A percentile compares a stretch with the other conserved stretches of the same genome.
Conservation (phyloP, 2,113 vertebrate genomes). For the Guaruba guarouba region DNA sequence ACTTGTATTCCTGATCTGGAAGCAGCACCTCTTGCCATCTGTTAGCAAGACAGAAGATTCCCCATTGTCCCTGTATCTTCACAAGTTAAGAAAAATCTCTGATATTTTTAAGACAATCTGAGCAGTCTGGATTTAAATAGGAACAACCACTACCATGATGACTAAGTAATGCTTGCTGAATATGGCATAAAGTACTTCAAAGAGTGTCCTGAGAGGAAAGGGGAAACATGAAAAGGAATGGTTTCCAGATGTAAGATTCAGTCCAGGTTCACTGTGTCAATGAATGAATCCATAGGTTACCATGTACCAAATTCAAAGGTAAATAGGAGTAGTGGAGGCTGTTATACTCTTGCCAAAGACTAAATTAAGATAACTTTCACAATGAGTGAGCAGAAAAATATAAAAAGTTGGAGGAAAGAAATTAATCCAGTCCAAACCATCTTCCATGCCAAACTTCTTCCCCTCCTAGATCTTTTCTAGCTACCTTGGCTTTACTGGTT, state of each 20-base stretch:
- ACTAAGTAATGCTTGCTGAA: background rate
- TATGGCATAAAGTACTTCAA: background rate
- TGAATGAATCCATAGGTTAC: background rate
- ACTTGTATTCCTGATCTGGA: background rate
- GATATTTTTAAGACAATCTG: background rate
- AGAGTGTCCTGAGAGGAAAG: background rate
- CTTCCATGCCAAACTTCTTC: background rate
- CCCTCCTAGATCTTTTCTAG: background rate
- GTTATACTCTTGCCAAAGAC: background rate
- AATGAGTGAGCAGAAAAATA: background rate
- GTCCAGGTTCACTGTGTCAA: background rate
- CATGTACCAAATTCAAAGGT: background rate
- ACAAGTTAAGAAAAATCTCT: background rate
- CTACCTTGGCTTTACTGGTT: background rate
- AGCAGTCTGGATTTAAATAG: background rate
- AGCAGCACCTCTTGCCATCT: background rate
- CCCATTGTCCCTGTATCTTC: background rate
- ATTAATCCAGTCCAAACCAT: background rate
- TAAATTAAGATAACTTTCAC: background rate
- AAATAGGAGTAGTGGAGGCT: background rate
- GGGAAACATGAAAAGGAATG: background rate
- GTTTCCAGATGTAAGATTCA: background rate
- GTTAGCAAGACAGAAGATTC: background rate
- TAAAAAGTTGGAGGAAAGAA: background rate
- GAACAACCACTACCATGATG: background rate